A percentile compares a stretch with the other conserved stretches of the same genome.
phyloP scores from a whole-genome alignment of 2,888 invertebrate species.

The Coleophora deauratella region DNA sequence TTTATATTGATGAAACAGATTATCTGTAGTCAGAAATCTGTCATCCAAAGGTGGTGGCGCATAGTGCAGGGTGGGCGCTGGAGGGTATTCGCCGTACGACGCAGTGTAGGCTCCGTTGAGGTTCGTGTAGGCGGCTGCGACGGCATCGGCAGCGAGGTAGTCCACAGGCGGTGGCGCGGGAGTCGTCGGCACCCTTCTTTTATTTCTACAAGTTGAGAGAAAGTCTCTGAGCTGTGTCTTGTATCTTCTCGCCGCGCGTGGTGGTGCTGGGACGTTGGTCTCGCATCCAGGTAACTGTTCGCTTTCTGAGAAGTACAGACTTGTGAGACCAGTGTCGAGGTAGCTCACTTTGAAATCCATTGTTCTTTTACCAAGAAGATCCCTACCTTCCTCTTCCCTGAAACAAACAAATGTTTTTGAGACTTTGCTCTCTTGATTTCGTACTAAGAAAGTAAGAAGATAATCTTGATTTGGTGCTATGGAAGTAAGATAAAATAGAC shows the following conservation, averaged over 20 bases:
- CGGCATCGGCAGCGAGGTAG: constrained; percentile 79
- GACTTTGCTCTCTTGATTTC: too few species aligned
- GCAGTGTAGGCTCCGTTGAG: constrained; percentile 86
- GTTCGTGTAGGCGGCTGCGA: constrained; percentile 86
- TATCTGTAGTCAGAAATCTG: constrained; percentile 87
- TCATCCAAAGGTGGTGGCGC: constrained; percentile 77
- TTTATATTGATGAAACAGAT: constrained; percentile 92
- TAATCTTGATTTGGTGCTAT: too few species aligned
- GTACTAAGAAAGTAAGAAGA: too few species aligned
- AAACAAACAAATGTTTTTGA: constrained; percentile 21
- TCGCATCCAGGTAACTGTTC: constrained; percentile 81
- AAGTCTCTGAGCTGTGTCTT: constrained; percentile 96
- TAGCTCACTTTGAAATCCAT: constrained; percentile 99
- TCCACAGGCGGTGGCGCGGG: constrained; percentile 80
- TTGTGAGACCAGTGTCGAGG: constrained; percentile 93
- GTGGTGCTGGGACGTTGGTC: constrained; percentile 79
- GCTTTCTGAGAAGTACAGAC: constrained; percentile 90
- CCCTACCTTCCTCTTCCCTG: constrained; percentile 99
- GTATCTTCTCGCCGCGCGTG: constrained; percentile 89
- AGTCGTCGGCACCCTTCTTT: constrained; percentile 76
- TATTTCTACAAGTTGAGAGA: constrained; percentile 91
- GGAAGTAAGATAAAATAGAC: too few species aligned
- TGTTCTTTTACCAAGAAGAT: constrained; percentile 96
- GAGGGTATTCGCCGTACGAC: constrained; percentile 82
- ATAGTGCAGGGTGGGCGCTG: constrained; percentile 81